Base-by-base conservation (phyloP, 2,888 invertebrate genomes). In the Ptychoptera contaminata region DNA sequence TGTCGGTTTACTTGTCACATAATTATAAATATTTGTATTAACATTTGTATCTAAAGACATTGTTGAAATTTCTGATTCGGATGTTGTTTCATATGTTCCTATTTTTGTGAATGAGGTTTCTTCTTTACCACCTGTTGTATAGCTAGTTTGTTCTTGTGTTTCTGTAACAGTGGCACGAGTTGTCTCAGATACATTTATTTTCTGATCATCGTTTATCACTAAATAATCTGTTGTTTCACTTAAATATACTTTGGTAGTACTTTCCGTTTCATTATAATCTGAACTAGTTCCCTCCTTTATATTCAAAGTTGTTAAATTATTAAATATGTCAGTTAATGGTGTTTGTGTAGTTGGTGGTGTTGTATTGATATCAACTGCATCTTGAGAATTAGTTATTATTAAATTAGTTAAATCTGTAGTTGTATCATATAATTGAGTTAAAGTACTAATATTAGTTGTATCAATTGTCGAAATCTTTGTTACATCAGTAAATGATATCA, bases 401-500 rank as follows among this genome's bases (percentile, higher is more conserved):
- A 23, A 23, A 23, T 23, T 23, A 23, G 23, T 23, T 23, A 23
- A 23, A 42, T 45, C 45, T 47, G 43, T 50, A 44, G 48, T 51
- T 46, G 48, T 45, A 47, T 51, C 50, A 49, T 47, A 48, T 47
- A 49, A 40, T 44, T 46, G 43, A 40, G 48, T 49, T 46, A 48
- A 43, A 47, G 52, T 51, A 49, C 48, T 49, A 45, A 56, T 56
- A 52, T 52, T 54, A 47, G 47, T 52, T 50, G 49, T 34, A 23
- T 23, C 23, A 23, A 23, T 23, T 23, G 23, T 23, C 23, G 23
- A 7, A 16, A 16, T 42, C 16, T n/a, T 16, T 34, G 35, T 63
- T 58, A 61, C 58, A 58, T 61, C 63, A 58, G 61, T 65, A 61
- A 61, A 56, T 59, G 55, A 55, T 55, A 34, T 63, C 63, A 60